Conservation (phyloP, 2,113 vertebrate species). For the Tenrec ecaudatus region DNA sequence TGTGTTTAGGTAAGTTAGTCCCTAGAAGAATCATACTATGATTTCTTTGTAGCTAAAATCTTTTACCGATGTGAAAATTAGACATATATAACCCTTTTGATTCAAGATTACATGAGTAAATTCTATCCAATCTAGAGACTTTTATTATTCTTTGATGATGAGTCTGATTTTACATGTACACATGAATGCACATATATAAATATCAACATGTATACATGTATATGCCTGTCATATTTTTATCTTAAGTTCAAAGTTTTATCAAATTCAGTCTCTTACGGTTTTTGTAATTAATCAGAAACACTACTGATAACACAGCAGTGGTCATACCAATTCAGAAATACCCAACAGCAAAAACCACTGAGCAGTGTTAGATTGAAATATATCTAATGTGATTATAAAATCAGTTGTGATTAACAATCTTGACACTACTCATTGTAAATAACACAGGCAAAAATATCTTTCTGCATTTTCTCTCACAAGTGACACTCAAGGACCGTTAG, state of each 20-base stretch:
- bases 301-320: background rate
- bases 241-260: background rate
- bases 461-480: background rate
- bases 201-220: too few species aligned
- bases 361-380: background rate
- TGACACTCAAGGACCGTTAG: background rate
- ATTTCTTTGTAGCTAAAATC: background rate
- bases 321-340: background rate
- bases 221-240: background rate
- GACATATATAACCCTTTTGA: background rate
- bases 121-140: fast-evolving
- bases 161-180: background rate
- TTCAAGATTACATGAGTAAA: background rate
- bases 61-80: background rate
- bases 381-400: background rate
- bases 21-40: background rate
- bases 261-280: background rate
- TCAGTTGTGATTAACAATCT: background rate
- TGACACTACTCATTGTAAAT: background rate
- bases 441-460: background rate
- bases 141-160: background rate
- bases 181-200: background rate
- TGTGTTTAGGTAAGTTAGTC: background rate
- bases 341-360: background rate
- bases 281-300: background rate